Evolutionary conservation across 2,888 invertebrate species (phyloP).

Genomic region (Myopa tessellatipennis): DNA sequence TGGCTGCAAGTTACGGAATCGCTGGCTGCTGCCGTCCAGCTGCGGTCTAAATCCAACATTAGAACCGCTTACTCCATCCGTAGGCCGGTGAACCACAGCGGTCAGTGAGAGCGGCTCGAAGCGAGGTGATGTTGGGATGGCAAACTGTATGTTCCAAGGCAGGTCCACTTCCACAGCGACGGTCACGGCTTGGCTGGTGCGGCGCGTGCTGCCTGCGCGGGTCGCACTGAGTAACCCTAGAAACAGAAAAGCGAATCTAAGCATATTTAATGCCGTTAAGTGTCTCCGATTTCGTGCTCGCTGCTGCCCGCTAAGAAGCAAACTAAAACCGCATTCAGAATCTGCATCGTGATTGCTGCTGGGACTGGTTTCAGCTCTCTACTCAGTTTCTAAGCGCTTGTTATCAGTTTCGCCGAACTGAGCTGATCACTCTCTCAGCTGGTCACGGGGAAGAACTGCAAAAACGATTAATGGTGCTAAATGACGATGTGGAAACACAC

Average conservation of each 20-base stretch:
- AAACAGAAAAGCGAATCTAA: neutral
- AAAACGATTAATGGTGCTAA: too few species aligned
- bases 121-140: neutral
- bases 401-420: neutral
- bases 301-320: neutral
- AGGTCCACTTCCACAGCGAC: conserved; percentile 16
- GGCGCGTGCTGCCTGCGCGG: neutral
- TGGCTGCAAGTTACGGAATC: conserved; percentile 10
- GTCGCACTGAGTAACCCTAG: neutral
- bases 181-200: neutral
- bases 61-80: neutral
- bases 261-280: neutral
- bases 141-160: conserved; percentile 27
- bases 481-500: too few species aligned
- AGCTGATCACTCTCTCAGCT: too few species aligned
- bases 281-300: neutral
- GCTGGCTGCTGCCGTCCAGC: neutral
- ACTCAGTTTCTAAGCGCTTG: neutral
- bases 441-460: too few species aligned
- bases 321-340: neutral
- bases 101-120: conserved; percentile 22
- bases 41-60: conserved; percentile 9
- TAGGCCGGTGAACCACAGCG: neutral
- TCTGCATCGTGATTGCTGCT: neutral
- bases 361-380: neutral